Conservation (phyloP, 2,797 vertebrate genomes). For the Sebastes melanostomus region DNA sequence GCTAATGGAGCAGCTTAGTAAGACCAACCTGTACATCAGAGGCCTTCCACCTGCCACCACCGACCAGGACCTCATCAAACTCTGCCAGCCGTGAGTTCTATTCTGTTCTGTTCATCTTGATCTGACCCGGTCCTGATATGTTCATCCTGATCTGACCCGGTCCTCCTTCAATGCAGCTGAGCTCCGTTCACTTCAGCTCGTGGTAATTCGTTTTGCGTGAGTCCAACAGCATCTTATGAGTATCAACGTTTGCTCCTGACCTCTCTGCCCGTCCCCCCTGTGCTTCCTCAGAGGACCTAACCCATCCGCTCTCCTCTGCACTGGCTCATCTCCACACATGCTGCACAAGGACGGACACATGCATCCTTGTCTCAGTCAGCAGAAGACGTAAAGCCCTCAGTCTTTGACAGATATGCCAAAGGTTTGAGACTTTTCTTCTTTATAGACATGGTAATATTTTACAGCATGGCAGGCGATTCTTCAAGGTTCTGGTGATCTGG, state of each 20-base stretch:
- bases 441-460: not conserved
- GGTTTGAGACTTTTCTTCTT: not conserved
- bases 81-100: slow-evolving; percentile 97
- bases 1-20: slow-evolving; percentile 94
- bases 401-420: not conserved
- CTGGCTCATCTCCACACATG: slow-evolving; percentile 14
- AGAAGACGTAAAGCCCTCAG: not conserved
- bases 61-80: slow-evolving; percentile 99
- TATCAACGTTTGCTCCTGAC: slow-evolving; percentile 69
- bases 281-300: slow-evolving; percentile 68
- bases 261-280: slow-evolving; percentile 43
- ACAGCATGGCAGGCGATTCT: not conserved
- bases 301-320: slow-evolving; percentile 60
- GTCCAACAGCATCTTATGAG: slow-evolving; percentile 56
- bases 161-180: slow-evolving; percentile 1
- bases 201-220: slow-evolving; percentile 62
- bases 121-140: not conserved
- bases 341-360: not conserved
- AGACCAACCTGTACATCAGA: slow-evolving; percentile 99
- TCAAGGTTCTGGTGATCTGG: not conserved
- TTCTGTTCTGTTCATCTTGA: slow-evolving; percentile 9
- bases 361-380: not conserved
- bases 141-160: no score
- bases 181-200: slow-evolving; percentile 30
- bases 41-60: slow-evolving; percentile 97